Evolutionary conservation across 2,113 vertebrate species (phyloP).

Genomic region (Polypterus senegalus): DNA sequence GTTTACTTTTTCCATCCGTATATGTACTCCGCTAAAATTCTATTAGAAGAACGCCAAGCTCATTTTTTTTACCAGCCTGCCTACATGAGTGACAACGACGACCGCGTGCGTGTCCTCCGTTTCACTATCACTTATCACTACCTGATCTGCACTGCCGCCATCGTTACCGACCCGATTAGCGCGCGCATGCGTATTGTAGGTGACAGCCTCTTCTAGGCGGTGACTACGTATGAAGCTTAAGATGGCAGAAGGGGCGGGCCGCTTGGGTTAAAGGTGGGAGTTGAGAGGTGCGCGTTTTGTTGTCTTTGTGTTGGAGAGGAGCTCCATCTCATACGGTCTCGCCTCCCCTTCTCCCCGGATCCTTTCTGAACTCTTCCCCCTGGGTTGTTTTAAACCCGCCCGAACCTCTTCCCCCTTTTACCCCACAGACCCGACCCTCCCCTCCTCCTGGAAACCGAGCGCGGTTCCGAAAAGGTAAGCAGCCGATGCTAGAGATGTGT

Average conservation of each 20-base stretch:
- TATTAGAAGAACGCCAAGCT: too few species aligned
- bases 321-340: slow-evolving; percentile 53
- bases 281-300: slow-evolving; percentile 37
- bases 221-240: too few species aligned
- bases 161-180: too few species aligned
- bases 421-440: slow-evolving; percentile 51
- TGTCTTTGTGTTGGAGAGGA: slow-evolving; percentile 61
- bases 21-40: too few species aligned
- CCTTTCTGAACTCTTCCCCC: slow-evolving; percentile 58
- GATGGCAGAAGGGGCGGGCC: background rate
- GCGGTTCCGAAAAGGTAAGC: slow-evolving; percentile 39
- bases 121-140: too few species aligned
- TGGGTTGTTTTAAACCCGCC: slow-evolving; percentile 51
- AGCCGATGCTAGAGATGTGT: slow-evolving; percentile 13
- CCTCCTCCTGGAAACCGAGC: slow-evolving; percentile 41
- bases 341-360: slow-evolving; percentile 63
- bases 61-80: too few species aligned
- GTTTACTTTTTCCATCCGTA: too few species aligned
- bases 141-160: too few species aligned
- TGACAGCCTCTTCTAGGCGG: too few species aligned
- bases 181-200: too few species aligned
- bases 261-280: slow-evolving; percentile 42
- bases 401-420: slow-evolving; percentile 60
- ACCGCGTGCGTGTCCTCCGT: too few species aligned
- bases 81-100: too few species aligned